Evolutionary conservation across 2,113 vertebrate genomes (phyloP), one percentile per base, ranked within the genome.

Genomic region (Oenanthe melanoleuca): DNA sequence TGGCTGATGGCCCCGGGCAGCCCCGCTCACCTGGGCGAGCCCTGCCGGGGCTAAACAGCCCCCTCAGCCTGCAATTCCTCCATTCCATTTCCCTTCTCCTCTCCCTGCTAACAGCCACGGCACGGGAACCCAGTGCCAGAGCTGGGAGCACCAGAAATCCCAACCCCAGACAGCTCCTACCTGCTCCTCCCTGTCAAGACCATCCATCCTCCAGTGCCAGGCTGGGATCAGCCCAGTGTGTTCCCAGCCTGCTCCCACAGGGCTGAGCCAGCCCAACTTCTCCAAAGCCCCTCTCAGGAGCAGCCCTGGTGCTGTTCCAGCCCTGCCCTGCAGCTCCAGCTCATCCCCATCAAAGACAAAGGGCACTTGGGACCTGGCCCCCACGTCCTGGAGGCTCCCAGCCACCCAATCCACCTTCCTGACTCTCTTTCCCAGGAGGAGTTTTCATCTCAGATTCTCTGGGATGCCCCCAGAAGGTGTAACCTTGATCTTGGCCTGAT

Each of bases 61-160:
- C 56, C 33, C 49, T 7, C 24, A 17, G 2, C 6, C 63, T 29
- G 19, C 33, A 25, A 12, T 11, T 34, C 71, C 64, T 23, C 5
- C 0, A 12, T 19, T 24, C 19, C 24, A 0, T 6, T 14, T 49
- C 20, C n/a, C 50, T 67, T 18, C 33, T 63, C 15, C 40, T 64
- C 63, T 29, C 25, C 42, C 29, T 13, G 4, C 33, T 19, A 1
- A 1, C 63, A 50, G 29, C 23, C 21, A 0, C 0, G 24, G 49
- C 37, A 8, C 65, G 24, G 61, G 59, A 78, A 4, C 3, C 23
- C 81, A 7, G 14, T 3, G 34, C 70, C 56, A 8, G 63, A 56
- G 66, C 57, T 20, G 34, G 53, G 16, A 75, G 49, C 52, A 28
- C 1, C 72, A 81, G 73, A 34, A 91, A 63, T 17, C 29, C 69